Evolutionary conservation across 2,113 vertebrate genomes (phyloP).

Genomic region (Dendropsophus ebraccatus): DNA sequence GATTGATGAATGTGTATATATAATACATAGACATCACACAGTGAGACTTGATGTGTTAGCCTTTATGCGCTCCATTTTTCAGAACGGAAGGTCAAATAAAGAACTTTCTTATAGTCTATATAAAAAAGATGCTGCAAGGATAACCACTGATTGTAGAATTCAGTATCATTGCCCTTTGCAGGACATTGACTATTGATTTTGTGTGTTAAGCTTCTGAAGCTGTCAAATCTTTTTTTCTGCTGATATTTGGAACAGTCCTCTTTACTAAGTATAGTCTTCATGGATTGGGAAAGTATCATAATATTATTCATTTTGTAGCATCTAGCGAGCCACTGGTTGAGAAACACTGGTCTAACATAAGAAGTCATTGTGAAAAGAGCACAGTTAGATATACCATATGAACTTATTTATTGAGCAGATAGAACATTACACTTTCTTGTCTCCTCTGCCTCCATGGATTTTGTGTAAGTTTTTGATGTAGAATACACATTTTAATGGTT

Average conservation of each 20-base stretch:
- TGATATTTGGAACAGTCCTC: neutral
- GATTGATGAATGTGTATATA: no score
- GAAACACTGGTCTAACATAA: neutral
- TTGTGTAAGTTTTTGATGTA: constrained; percentile 32
- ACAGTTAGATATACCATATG: neutral
- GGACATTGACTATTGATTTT: constrained; percentile 21
- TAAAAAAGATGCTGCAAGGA: neutral
- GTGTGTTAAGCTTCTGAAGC: neutral
- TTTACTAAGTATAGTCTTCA: neutral
- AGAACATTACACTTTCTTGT: neutral
- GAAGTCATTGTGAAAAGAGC: neutral
- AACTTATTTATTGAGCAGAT: neutral
- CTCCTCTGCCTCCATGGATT: constrained; percentile 13
- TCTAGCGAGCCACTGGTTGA: no score
- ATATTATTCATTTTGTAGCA: no score
- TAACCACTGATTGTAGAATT: neutral
- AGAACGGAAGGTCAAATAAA: no score
- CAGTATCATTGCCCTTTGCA: neutral
- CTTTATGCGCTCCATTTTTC: no score
- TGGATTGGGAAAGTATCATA: no score
- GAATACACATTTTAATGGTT: neutral
- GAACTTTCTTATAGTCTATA: no score
- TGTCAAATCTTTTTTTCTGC: neutral
- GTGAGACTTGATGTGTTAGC: no score
- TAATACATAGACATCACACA: no score